These are phyloP conservation scores for Julus scanicus DNA, from an alignment of 2,888 invertebrate species.

Conservation along the genomic window DNA sequence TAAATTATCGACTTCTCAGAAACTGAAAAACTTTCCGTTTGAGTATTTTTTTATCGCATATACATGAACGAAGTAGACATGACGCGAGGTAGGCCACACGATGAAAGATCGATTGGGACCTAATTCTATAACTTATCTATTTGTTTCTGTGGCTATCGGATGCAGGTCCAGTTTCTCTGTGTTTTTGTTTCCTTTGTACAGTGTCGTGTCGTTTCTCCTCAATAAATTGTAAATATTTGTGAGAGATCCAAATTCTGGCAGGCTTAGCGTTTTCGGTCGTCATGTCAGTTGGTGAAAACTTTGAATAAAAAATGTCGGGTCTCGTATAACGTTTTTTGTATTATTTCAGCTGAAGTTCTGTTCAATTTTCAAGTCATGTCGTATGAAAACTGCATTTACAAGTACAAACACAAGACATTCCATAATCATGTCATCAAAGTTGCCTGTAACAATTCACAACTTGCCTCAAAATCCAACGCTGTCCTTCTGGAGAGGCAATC, in stretches of 20 bases:
- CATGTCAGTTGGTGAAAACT: constrained; percentile 28
- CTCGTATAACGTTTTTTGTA: background rate
- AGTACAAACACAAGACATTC: too few species aligned
- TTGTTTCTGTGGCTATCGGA: background rate
- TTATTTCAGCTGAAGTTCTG: background rate
- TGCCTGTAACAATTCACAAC: too few species aligned
- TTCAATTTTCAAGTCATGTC: background rate
- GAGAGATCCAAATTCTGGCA: constrained; percentile 25
- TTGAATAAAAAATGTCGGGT: constrained; percentile 27
- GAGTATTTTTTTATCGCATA: constrained; percentile 45
- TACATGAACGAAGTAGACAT: constrained; percentile 12
- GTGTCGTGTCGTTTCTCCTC: constrained; percentile 39
- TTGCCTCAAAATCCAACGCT: background rate
- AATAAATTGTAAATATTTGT: constrained; percentile 20
- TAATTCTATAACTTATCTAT: background rate
- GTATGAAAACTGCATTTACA: background rate
- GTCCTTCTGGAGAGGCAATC: background rate
- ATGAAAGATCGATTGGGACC: constrained; percentile 14
- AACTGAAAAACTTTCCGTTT: constrained; percentile 36
- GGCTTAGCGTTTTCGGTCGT: background rate
- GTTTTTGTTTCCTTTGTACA: constrained; percentile 10
- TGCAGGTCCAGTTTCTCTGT: background rate
- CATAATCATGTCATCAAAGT: background rate
- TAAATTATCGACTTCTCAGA: constrained; percentile 7
- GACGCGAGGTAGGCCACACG: constrained; percentile 29